These are phyloP conservation scores for Daptonema setosum DNA, from an alignment of 2,888 invertebrate genomes.

Conservation along the genomic window DNA sequence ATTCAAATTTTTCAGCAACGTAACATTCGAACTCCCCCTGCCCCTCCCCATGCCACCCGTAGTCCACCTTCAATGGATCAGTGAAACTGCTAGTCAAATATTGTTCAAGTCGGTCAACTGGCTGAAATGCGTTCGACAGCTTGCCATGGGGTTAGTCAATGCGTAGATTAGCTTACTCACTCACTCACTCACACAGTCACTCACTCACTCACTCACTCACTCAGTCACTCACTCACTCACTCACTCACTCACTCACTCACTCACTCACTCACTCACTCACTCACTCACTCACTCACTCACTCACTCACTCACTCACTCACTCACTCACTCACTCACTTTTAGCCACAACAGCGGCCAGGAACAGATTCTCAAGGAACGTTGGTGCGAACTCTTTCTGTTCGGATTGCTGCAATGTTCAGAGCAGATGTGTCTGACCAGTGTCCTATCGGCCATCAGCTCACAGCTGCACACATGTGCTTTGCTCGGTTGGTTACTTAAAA, in stretches of 20 bases:
- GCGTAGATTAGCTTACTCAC: too few species aligned
- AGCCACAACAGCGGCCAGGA: slow-evolving; percentile 44
- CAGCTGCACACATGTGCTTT: slow-evolving; percentile 53
- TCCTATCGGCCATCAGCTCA: slow-evolving; percentile 56
- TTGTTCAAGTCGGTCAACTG: slow-evolving; percentile 69
- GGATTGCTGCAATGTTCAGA: slow-evolving; percentile 67
- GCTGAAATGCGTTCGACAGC: slow-evolving; percentile 40
- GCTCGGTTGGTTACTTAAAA: slow-evolving; percentile 32
- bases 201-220: too few species aligned
- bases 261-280: too few species aligned
- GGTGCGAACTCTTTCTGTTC: slow-evolving; percentile 74
- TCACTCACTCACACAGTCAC: too few species aligned
- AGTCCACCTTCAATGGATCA: slow-evolving; percentile 74
- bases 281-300: too few species aligned
- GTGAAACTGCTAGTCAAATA: slow-evolving; percentile 73
- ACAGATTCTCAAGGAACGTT: slow-evolving; percentile 57
- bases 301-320: too few species aligned
- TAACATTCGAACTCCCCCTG: slow-evolving; percentile 52
- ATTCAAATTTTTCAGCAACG: too few species aligned
- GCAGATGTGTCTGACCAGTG: slow-evolving; percentile 51
- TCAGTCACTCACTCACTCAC: too few species aligned
- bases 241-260: too few species aligned
- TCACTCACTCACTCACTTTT: too few species aligned
- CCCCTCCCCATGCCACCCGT: slow-evolving; percentile 58
- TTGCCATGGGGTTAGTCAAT: background rate